Conservation (phyloP, 2,113 vertebrate genomes). For the Eretmochelys imbricata region DNA sequence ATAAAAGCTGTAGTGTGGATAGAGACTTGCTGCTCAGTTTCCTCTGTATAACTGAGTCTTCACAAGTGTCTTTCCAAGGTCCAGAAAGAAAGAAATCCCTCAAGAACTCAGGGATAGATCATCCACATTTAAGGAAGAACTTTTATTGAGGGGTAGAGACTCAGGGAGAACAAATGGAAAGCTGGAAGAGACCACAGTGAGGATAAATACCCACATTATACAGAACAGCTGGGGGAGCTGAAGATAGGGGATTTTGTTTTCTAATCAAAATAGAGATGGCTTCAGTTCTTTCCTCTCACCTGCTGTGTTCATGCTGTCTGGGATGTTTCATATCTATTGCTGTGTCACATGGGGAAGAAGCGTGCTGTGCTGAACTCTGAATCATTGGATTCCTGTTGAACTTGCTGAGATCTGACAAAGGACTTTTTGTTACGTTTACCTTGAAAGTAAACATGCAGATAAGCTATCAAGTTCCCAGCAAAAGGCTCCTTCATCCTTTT, state of each 20-base stretch:
- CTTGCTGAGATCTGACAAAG: neutral
- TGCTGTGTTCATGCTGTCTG: neutral
- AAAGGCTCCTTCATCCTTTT: neutral
- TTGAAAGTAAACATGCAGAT: conserved; percentile 3
- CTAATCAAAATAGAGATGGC: neutral
- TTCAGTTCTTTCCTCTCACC: conserved; percentile 13
- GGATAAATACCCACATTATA: neutral
- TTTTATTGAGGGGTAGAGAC: too few relatives aligned
- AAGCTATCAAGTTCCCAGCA: neutral
- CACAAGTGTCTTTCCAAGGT: neutral
- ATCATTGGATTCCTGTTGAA: neutral
- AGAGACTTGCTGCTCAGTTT: neutral
- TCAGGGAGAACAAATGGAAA: neutral
- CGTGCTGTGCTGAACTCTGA: neutral
- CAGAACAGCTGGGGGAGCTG: neutral
- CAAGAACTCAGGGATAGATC: neutral
- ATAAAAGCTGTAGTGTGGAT: neutral
- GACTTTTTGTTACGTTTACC: neutral
- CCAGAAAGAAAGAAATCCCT: neutral
- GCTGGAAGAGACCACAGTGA: neutral
- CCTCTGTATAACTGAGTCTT: neutral
- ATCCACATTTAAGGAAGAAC: neutral
- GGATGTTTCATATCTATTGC: neutral
- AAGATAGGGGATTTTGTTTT: neutral
- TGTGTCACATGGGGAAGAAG: neutral